A percentile compares a stretch with the other conserved stretches of the same genome.
Conservation (phyloP, 2,113 vertebrate genomes). For the Ictalurus punctatus region DNA sequence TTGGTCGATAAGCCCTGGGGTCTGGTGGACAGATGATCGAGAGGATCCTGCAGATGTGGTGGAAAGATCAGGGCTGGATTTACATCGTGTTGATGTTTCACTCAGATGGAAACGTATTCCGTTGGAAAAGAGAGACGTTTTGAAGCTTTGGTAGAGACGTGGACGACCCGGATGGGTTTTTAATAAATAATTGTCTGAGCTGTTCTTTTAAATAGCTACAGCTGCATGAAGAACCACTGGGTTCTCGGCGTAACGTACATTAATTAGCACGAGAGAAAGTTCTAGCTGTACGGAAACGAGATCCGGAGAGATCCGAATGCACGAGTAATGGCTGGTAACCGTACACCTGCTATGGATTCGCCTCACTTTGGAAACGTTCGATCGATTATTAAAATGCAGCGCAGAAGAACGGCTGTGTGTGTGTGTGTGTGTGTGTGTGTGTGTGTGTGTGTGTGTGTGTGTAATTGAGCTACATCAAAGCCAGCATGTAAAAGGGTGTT, state of each 20-base stretch:
- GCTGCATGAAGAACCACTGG: neutral
- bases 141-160: neutral
- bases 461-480: constrained; percentile 54
- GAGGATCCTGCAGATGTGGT: neutral
- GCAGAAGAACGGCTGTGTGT: neutral
- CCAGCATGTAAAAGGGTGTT: constrained; percentile 47
- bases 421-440: neutral
- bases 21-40: neutral
- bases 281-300: constrained; percentile 13
- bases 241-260: neutral
- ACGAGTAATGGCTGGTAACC: constrained; percentile 33
- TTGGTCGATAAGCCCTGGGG: no score
- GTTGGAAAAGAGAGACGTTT: neutral
- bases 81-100: neutral
- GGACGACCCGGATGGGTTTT: neutral
- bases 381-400: constrained; percentile 51
- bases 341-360: constrained; percentile 43
- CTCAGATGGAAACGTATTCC: neutral
- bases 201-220: neutral
- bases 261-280: neutral
- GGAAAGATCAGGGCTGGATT: neutral
- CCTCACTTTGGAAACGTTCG: constrained; percentile 35
- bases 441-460: constrained; percentile 18
- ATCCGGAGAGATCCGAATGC: constrained; percentile 6
- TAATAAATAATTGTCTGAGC: neutral